phyloP scores from a whole-genome alignment of 2,113 vertebrate species.

The Thymallus thymallus region DNA sequence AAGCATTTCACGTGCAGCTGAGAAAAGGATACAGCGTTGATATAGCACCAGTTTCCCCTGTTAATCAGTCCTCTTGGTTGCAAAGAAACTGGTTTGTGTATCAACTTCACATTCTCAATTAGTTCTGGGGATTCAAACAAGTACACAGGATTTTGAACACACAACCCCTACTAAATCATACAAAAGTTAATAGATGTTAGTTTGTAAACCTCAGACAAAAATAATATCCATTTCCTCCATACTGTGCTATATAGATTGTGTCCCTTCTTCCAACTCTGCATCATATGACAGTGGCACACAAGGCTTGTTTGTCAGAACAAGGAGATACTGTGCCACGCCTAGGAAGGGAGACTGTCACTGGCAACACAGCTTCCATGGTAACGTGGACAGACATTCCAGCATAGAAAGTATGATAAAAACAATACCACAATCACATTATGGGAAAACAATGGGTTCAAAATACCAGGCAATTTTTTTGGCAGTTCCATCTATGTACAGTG shows the following conservation, averaged over 20 bases:
- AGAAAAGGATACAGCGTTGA: constrained; percentile 98
- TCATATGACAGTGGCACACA: constrained; percentile 44
- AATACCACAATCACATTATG: neutral
- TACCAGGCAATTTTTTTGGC: neutral
- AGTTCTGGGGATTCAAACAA: constrained; percentile 82
- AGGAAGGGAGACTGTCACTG: constrained; percentile 70
- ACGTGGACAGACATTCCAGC: constrained; percentile 54
- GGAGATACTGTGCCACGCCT: constrained; percentile 67
- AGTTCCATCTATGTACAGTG: neutral
- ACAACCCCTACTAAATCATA: neutral
- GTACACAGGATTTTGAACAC: constrained; percentile 32
- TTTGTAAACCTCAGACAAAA: neutral
- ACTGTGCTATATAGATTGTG: constrained; percentile 24
- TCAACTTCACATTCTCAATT: constrained; percentile 95
- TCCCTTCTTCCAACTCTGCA: constrained; percentile 37
- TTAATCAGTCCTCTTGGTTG: constrained; percentile 98
- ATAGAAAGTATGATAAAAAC: neutral
- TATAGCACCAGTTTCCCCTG: constrained; percentile 99
- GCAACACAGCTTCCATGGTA: constrained; percentile 69
- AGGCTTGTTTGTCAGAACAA: constrained; percentile 28
- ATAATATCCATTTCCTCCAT: neutral
- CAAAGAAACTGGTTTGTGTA: constrained; percentile 98
- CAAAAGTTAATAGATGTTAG: neutral
- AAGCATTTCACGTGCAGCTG: neutral
- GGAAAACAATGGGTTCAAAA: neutral